phyloP scores from a whole-genome alignment of 2,888 invertebrate genomes.

The Ophion slaviceki region DNA sequence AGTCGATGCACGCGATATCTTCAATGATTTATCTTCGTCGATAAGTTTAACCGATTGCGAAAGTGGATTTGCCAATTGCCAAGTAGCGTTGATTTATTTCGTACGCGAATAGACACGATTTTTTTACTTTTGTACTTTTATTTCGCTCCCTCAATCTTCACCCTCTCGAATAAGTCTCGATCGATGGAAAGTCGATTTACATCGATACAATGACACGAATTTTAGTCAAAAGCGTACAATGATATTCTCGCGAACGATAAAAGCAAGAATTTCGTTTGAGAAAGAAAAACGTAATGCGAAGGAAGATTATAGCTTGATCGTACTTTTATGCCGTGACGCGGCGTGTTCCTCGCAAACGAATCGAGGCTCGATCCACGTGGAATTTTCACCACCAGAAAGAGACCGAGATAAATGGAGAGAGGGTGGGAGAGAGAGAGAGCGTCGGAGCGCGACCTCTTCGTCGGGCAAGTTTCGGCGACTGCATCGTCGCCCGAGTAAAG shows the following conservation, averaged over 20 bases:
- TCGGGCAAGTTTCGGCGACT: conserved; percentile 48
- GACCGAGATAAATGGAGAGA: neutral
- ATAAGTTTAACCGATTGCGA: neutral
- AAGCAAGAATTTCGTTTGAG: too few species aligned
- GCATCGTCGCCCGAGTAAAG: conserved; percentile 45
- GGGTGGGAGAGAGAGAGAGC: neutral
- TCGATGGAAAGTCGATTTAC: neutral
- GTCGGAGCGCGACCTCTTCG: neutral
- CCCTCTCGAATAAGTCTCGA: neutral
- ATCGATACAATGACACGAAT: neutral
- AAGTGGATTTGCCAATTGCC: neutral
- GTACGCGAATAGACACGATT: neutral
- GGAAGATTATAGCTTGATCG: conserved; percentile 19
- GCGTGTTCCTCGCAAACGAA: neutral
- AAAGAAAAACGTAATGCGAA: neutral
- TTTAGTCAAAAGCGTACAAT: too few species aligned
- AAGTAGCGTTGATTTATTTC: neutral
- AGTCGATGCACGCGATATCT: too few species aligned
- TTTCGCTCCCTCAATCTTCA: neutral
- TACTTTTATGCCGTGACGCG: conserved; percentile 48
- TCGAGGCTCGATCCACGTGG: conserved; percentile 30
- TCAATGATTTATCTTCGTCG: too few species aligned
- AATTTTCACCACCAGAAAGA: neutral
- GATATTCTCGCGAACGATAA: too few species aligned
- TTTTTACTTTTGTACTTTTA: neutral